phyloP scores from a whole-genome alignment of 2,797 vertebrate genomes.

The Danio aesculapii region DNA sequence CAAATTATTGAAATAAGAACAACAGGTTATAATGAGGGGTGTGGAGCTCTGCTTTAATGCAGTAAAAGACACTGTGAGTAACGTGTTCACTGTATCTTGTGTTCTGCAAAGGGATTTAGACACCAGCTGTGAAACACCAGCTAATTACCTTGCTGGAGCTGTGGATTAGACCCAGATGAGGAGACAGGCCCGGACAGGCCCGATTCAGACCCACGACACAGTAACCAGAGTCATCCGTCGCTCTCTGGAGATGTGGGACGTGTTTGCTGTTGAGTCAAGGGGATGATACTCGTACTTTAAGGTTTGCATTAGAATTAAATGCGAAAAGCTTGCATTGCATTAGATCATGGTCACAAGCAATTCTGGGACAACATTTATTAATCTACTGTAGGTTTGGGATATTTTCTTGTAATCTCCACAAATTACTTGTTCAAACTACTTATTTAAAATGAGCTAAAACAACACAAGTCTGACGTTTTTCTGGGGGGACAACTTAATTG shows the following conservation, averaged over 20 bases:
- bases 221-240: constrained; percentile 29
- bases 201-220: constrained; percentile 48
- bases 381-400: too few relatives aligned
- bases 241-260: constrained; percentile 37
- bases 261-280: constrained; percentile 50
- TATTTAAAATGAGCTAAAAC: too few relatives aligned
- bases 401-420: too few relatives aligned
- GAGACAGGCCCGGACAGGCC: constrained; percentile 71
- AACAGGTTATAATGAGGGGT: constrained; percentile 56
- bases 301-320: neutral
- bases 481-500: too few relatives aligned
- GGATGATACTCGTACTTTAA: neutral
- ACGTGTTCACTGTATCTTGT: constrained; percentile 26
- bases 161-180: constrained; percentile 49
- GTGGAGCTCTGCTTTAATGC: constrained; percentile 19
- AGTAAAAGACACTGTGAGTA: constrained; percentile 20
- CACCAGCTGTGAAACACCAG: constrained; percentile 60
- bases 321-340: neutral
- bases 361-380: too few relatives aligned
- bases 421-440: too few relatives aligned
- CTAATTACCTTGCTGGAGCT: constrained; percentile 65
- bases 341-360: neutral
- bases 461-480: too few relatives aligned
- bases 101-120: constrained; percentile 34
- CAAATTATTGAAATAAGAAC: constrained; percentile 53